These are phyloP conservation scores for Lagria hirta DNA, from an alignment of 2,888 invertebrate genomes.

Conservation along the genomic window DNA sequence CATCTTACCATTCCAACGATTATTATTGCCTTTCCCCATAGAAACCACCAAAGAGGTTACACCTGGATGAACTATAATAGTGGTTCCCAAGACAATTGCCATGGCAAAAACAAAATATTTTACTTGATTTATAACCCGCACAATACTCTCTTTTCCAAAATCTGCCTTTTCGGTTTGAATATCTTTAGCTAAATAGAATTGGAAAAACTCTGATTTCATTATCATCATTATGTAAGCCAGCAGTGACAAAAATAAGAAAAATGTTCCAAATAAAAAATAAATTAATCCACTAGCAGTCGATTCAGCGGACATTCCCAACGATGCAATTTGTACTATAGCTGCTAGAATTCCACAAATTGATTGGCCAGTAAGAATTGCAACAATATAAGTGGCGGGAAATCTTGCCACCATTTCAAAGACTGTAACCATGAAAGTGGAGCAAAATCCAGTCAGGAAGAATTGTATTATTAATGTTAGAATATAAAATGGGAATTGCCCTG, in stretches of 20 bases:
- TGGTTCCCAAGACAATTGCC: conserved; percentile 12
- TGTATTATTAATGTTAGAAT: too few species aligned
- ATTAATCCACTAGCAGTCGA: conserved; percentile 20
- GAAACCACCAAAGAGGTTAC: conserved; percentile 25
- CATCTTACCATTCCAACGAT: conserved; percentile 26
- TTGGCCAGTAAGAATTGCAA: conserved; percentile 23
- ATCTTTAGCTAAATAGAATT: conserved; percentile 4
- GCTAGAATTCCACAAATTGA: conserved; percentile 27
- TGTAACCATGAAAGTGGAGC: conserved; percentile 19
- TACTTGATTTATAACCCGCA: conserved; percentile 9
- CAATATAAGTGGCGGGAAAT: conserved; percentile 25
- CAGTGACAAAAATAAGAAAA: conserved; percentile 13
- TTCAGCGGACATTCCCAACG: conserved; percentile 13
- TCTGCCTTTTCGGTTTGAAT: background rate
- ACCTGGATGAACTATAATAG: conserved; percentile 25
- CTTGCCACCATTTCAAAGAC: conserved; percentile 21
- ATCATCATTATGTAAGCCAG: conserved; percentile 1
- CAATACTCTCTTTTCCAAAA: conserved; percentile 3
- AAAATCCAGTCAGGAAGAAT: too few species aligned
- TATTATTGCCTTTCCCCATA: conserved; percentile 13
- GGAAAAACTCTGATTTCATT: conserved; percentile 13
- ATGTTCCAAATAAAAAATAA: conserved; percentile 23
- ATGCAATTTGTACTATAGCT: conserved; percentile 22
- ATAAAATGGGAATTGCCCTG: too few species aligned
- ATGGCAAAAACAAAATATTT: conserved; percentile 13